Percentiles rank a stretch among this genome's conserved stretches.
Evolutionary conservation across 1,140 invertebrate genomes (phyloP).

Genomic region (Caenorhabditis inopinata): DNA sequence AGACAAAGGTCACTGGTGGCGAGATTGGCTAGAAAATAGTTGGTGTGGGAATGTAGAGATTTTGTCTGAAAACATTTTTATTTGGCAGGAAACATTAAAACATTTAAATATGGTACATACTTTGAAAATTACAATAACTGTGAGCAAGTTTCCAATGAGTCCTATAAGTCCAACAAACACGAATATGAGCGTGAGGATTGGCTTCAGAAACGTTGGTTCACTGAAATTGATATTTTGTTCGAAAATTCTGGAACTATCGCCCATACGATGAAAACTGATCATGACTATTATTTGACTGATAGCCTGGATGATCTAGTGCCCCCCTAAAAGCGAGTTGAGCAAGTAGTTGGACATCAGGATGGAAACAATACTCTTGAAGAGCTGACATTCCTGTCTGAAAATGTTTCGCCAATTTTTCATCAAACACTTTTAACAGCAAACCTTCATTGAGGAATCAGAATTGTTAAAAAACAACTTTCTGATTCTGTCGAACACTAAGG

Average conservation of each 20-base stretch:
- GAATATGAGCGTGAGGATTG: conserved; percentile 73
- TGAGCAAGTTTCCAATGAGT: conserved; percentile 83
- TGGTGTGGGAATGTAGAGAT: conserved; percentile 83
- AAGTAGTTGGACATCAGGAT: neutral
- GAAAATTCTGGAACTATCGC: too few relatives aligned
- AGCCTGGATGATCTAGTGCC: neutral
- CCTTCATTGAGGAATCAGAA: neutral
- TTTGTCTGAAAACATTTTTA: conserved; percentile 72
- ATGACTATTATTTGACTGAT: neutral
- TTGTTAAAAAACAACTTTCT: neutral
- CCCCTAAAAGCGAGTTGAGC: neutral
- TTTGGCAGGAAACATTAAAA: neutral
- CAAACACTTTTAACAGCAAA: neutral
- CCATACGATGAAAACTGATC: neutral
- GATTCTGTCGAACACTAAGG: neutral
- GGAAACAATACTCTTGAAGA: neutral
- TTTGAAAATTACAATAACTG: conserved; percentile 83
- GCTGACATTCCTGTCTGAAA: neutral
- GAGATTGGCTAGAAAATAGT: conserved; percentile 87
- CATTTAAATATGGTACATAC: neutral
- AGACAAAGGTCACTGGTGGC: conserved; percentile 86
- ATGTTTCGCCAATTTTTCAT: neutral
- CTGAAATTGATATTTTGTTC: neutral
- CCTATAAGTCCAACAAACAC: conserved; percentile 81
- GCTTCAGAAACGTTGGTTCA: neutral